Percentiles rank a stretch among this genome's conserved stretches.
These are phyloP conservation scores for Mus spicilegus DNA, from an alignment of 2,113 vertebrate genomes.

Conservation along the genomic window DNA sequence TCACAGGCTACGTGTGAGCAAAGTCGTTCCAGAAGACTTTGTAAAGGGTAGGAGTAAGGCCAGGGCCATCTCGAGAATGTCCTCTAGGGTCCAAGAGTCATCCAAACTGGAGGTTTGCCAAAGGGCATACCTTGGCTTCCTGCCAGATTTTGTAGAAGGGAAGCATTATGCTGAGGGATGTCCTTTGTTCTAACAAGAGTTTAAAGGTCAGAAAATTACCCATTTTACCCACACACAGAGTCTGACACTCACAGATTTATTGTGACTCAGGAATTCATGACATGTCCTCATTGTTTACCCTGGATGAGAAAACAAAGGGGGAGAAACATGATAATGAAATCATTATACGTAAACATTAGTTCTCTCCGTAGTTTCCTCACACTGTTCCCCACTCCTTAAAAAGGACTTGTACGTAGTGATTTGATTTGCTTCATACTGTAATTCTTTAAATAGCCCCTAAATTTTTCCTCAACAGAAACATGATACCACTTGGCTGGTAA, in stretches of 20 bases:
- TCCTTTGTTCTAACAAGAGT: constrained; percentile 71
- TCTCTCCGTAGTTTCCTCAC: constrained; percentile 80
- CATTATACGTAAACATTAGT: constrained; percentile 81
- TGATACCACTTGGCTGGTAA: constrained; percentile 61
- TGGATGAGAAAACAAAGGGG: constrained; percentile 69
- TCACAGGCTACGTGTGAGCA: constrained; percentile 54
- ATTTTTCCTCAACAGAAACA: constrained; percentile 85
- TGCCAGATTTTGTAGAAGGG: constrained; percentile 79
- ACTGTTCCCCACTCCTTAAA: constrained; percentile 63
- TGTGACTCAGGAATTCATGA: constrained; percentile 73
- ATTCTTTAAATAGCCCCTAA: constrained; percentile 84
- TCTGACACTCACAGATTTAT: constrained; percentile 64
- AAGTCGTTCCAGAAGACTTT: constrained; percentile 76
- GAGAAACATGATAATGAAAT: constrained; percentile 82
- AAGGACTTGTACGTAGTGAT: constrained; percentile 78
- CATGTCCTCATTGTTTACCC: constrained; percentile 71
- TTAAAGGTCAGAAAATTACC: constrained; percentile 78
- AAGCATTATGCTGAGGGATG: constrained; percentile 77
- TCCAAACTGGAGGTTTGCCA: constrained; percentile 78
- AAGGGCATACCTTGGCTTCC: constrained; percentile 70
- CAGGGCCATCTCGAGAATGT: constrained; percentile 75
- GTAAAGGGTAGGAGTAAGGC: not conserved
- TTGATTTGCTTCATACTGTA: constrained; percentile 81
- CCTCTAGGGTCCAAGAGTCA: constrained; percentile 67
- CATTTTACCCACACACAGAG: constrained; percentile 69